phyloP scores from a whole-genome alignment of 2,888 invertebrate genomes.

The Tachina grossa region DNA sequence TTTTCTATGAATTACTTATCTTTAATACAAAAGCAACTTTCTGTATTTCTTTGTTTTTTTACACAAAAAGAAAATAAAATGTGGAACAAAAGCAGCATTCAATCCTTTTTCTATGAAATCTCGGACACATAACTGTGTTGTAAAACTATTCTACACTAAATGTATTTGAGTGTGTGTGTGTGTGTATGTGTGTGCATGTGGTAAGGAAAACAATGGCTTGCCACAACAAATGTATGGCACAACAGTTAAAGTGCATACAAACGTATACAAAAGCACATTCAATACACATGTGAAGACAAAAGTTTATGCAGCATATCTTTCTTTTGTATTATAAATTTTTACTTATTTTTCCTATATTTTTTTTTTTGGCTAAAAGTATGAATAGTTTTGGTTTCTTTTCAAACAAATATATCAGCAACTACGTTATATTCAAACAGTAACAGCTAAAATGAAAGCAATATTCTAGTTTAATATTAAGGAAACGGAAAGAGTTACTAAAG shows the following conservation, averaged over 20 bases:
- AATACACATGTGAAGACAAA: conserved; percentile 56
- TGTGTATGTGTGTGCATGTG: not conserved
- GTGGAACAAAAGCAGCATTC: conserved; percentile 43
- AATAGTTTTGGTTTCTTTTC: conserved; percentile 58
- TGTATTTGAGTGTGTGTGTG: not conserved
- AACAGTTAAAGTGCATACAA: conserved; percentile 54
- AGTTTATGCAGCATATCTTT: conserved; percentile 43
- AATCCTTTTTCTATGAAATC: conserved; percentile 64
- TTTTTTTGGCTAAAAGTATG: conserved; percentile 34
- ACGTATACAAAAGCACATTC: conserved; percentile 50
- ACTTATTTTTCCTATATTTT: conserved; percentile 13
- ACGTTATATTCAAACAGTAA: conserved; percentile 43
- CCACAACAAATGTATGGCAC: conserved; percentile 52
- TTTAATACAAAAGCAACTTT: conserved; percentile 45
- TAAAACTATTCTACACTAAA: not conserved
- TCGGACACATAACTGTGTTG: conserved; percentile 57
- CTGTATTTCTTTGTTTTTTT: not conserved
- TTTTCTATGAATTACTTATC: conserved; percentile 47
- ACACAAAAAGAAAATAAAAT: conserved; percentile 28
- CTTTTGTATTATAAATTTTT: conserved; percentile 6
- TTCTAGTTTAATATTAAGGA: not conserved
- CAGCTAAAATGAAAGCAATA: not conserved
- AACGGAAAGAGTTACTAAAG: no score
- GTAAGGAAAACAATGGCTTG: conserved; percentile 55
- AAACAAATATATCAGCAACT: conserved; percentile 45